These are phyloP conservation scores for Yponomeuta plumbellus DNA, from an alignment of 2,888 invertebrate genomes.

Conservation along the genomic window DNA sequence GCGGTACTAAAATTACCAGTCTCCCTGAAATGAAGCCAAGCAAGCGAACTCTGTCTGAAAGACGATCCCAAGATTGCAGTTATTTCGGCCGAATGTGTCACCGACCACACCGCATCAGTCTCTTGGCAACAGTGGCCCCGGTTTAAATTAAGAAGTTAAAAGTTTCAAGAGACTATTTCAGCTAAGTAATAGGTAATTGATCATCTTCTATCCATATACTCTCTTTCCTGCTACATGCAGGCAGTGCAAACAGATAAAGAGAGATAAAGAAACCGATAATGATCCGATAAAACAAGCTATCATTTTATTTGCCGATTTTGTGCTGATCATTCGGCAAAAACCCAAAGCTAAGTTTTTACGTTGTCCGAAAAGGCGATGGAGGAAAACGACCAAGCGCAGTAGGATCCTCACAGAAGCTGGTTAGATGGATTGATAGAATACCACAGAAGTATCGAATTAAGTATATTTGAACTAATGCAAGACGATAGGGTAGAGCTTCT, in stretches of 20 bases:
- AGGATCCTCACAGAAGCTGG: too few species aligned
- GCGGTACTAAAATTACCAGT: constrained; percentile 34
- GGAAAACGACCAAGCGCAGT: too few species aligned
- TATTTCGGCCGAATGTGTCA: constrained; percentile 61
- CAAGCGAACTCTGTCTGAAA: constrained; percentile 27
- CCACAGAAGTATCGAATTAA: too few species aligned
- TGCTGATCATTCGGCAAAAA: too few species aligned
- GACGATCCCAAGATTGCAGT: constrained; percentile 36
- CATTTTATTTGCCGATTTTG: too few species aligned
- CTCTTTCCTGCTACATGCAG: background rate
- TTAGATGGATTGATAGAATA: too few species aligned
- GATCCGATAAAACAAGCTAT: too few species aligned
- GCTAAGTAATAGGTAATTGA: background rate
- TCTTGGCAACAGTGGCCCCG: constrained; percentile 58
- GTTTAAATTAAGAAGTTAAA: constrained; percentile 55
- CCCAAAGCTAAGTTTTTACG: too few species aligned
- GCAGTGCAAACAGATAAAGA: too few species aligned
- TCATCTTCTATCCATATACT: background rate
- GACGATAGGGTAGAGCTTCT: background rate
- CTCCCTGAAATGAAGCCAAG: constrained; percentile 28
- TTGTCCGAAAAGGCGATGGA: too few species aligned
- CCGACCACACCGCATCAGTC: constrained; percentile 26
- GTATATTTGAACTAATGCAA: too few species aligned
- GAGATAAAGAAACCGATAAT: too few species aligned
- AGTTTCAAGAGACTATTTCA: background rate